Conservation (phyloP, 2,888 invertebrate species). For the Nasonia oneida region DNA sequence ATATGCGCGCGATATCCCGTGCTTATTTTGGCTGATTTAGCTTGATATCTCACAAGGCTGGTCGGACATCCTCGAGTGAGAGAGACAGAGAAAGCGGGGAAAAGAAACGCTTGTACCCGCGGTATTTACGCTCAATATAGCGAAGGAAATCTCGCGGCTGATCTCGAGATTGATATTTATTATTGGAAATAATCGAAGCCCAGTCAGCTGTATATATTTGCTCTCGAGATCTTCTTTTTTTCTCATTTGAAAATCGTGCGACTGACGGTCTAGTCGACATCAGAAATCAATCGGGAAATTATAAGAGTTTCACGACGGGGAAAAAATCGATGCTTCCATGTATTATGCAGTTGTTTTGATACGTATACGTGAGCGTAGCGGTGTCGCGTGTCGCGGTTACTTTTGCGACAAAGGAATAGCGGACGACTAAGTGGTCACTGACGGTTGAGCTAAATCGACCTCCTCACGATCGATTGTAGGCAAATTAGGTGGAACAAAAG, state of each 20-base stretch:
- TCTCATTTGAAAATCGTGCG: too few relatives aligned
- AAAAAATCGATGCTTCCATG: slow-evolving; percentile 27
- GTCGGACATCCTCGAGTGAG: slow-evolving; percentile 25
- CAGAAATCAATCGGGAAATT: too few relatives aligned
- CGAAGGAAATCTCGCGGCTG: too few relatives aligned
- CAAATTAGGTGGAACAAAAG: slow-evolving; percentile 43
- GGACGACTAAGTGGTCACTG: slow-evolving; percentile 27
- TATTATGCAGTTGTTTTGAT: slow-evolving; percentile 62
- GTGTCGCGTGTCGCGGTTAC: slow-evolving; percentile 63
- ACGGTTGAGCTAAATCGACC: slow-evolving; percentile 29
- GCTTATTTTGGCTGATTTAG: slow-evolving; percentile 46
- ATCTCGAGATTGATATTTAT: too few relatives aligned
- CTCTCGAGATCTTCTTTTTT: too few relatives aligned
- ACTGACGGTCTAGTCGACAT: too few relatives aligned
- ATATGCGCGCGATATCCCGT: not conserved
- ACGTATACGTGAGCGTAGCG: not conserved
- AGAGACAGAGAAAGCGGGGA: not conserved
- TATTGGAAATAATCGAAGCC: too few relatives aligned
- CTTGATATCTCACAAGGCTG: not conserved
- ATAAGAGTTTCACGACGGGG: not conserved
- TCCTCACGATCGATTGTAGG: slow-evolving; percentile 43
- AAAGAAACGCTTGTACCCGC: slow-evolving; percentile 17
- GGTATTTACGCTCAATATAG: slow-evolving; percentile 52
- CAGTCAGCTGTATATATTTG: too few relatives aligned
- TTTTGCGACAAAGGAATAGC: slow-evolving; percentile 24